Evolutionary conservation across 2,113 vertebrate genomes (phyloP).

Genomic region (Otis tarda): DNA sequence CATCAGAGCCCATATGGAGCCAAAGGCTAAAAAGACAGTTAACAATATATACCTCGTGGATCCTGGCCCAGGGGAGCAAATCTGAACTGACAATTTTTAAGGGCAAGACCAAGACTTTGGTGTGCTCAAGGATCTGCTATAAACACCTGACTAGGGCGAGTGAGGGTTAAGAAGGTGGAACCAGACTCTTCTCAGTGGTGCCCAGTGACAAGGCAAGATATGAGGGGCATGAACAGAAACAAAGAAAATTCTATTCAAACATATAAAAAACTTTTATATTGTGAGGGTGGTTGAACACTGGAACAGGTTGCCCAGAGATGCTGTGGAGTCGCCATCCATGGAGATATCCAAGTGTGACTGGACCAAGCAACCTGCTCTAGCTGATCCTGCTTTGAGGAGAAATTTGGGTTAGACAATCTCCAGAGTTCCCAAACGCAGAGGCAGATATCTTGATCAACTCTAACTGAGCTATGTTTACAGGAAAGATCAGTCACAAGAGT

Average conservation of each 20-base stretch:
- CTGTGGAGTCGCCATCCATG: neutral
- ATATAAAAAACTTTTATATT: fast-evolving
- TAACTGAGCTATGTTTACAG: neutral
- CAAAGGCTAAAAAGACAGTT: neutral
- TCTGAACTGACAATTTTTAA: neutral
- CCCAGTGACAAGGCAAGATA: neutral
- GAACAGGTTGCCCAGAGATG: neutral
- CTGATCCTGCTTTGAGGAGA: neutral
- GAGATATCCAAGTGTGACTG: neutral
- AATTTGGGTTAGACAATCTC: neutral
- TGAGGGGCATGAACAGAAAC: neutral
- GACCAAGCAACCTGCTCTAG: neutral
- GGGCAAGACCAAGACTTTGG: neutral
- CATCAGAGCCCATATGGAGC: neutral
- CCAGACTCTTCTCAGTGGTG: neutral
- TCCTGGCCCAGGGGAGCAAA: neutral
- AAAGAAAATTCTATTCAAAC: neutral
- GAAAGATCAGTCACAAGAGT: neutral
- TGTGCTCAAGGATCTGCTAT: neutral
- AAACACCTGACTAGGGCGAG: neutral
- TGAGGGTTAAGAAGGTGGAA: neutral
- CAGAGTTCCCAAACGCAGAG: neutral
- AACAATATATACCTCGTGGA: neutral
- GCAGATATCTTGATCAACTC: neutral
- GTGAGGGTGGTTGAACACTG: neutral